These are phyloP conservation scores for Propithecus deckenii DNA, from an alignment of 2,797 vertebrate species.

Conservation along the genomic window DNA sequence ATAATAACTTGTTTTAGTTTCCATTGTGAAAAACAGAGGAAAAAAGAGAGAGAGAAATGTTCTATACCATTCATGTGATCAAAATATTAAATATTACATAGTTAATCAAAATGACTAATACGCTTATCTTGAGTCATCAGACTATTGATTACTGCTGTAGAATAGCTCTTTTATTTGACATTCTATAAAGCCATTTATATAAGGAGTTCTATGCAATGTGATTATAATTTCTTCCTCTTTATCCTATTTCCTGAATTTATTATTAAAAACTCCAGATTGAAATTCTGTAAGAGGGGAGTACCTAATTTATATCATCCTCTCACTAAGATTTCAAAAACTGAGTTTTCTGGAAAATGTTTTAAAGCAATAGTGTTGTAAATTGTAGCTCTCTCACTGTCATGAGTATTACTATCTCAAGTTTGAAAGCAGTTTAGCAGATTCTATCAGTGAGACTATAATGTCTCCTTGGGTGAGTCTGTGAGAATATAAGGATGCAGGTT, in stretches of 20 bases:
- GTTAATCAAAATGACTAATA: neutral
- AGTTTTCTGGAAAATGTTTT: conserved; percentile 1
- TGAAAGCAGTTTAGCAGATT: conserved; percentile 14
- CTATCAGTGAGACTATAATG: neutral
- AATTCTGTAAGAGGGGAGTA: neutral
- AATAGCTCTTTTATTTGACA: neutral
- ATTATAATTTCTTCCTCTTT: neutral
- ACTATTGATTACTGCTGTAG: neutral
- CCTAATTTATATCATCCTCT: neutral
- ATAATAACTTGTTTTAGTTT: conserved; percentile 44
- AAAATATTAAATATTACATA: conserved; percentile 8
- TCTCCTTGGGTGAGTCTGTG: neutral
- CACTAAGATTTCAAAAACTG: neutral
- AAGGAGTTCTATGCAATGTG: neutral
- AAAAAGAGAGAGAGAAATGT: neutral
- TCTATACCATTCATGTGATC: neutral
- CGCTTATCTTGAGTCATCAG: neutral
- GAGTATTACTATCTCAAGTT: neutral
- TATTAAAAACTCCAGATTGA: neutral
- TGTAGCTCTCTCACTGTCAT: neutral
- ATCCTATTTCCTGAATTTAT: neutral
- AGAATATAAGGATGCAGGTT: neutral
- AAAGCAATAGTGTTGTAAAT: neutral
- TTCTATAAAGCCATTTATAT: neutral
- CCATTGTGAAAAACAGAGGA: neutral